Conservation (phyloP, 2,797 vertebrate species). For the Chloroceryle inda region DNA sequence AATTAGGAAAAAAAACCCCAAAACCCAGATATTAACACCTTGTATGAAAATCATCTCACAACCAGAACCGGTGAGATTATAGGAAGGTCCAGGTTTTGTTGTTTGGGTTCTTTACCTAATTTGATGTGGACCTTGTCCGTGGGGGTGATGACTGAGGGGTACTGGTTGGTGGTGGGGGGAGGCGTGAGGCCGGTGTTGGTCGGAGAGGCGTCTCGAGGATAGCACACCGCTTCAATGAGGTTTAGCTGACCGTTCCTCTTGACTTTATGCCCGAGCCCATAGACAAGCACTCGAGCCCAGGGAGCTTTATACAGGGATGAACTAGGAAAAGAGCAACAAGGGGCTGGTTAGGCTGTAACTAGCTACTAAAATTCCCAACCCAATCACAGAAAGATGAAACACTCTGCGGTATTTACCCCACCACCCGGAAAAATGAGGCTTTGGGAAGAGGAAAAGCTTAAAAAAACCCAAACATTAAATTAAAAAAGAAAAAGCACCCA, state of each 20-base stretch:
- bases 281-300: slow-evolving; percentile 95
- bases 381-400: not conserved
- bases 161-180: slow-evolving; percentile 96
- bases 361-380: not conserved
- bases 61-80: rapidly evolving
- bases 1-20: not conserved
- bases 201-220: slow-evolving; percentile 96
- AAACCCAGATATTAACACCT: not conserved
- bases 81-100: not conserved
- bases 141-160: slow-evolving; percentile 95
- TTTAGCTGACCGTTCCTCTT: slow-evolving; percentile 95
- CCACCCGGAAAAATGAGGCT: not conserved
- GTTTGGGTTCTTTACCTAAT: slow-evolving; percentile 82
- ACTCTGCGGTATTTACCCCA: not conserved
- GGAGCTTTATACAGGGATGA: slow-evolving; percentile 98
- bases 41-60: not conserved
- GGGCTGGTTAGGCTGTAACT: not conserved
- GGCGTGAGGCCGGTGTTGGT: slow-evolving; percentile 97
- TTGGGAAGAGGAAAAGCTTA: not conserved
- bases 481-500: not conserved
- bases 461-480: not conserved
- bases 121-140: slow-evolving; percentile 97
- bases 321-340: slow-evolving; percentile 80
- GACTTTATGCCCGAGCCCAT: slow-evolving; percentile 96
- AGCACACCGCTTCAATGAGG: slow-evolving; percentile 94